Evolutionary conservation across 92 coral and sea anemone species (phyloP), one percentile per base, ranked within the genome.

Genomic region (Pocillopora meandrina): DNA sequence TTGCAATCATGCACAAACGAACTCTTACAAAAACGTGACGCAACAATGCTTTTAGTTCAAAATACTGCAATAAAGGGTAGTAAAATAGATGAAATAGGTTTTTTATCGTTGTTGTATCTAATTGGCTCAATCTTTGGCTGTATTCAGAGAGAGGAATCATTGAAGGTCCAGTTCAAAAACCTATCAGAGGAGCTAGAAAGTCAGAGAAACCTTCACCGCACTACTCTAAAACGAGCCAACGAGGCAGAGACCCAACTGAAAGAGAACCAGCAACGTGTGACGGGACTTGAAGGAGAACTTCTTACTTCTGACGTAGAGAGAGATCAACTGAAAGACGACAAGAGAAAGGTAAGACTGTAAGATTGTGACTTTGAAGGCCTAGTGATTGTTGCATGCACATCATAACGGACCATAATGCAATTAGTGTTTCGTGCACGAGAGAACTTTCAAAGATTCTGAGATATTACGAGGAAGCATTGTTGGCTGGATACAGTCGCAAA

Each of bases 221-320:
- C 99, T 1, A 97, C 99, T 21, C 93, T 97, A 23, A 92, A 90
- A 72, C 93, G 99, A 68, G 98, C 99, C 74, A 87, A 91, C 34
- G 95, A 97, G 71, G 99, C 99, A 2, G 99, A 97, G 85, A 84
- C 84, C 26, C 98, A 90, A 55, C 91, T 97, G 23, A 94, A 90
- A 78, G 99, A 97, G 72, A 88, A 85, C 70, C 90, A 92, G 56
- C 95, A 94, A 52, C 87, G 99, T 77, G 94, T 90, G 59, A 89
- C 95, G 12, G 98, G 98, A 5, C 96, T 97, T 34, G 99, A 97
- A 70, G 98, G 98, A 55, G 98, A 97, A 64, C 90, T 97, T 34
- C 82, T 94, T 21, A 87, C 99, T 13, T 94, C 95, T 56, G 99
- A 97, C 73, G 99, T 97, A 9, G 99, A 97, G 90, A 91, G 99